These are phyloP conservation scores for Aporrectodea caliginosa DNA, from an alignment of 1,140 invertebrate species.

Conservation along the genomic window DNA sequence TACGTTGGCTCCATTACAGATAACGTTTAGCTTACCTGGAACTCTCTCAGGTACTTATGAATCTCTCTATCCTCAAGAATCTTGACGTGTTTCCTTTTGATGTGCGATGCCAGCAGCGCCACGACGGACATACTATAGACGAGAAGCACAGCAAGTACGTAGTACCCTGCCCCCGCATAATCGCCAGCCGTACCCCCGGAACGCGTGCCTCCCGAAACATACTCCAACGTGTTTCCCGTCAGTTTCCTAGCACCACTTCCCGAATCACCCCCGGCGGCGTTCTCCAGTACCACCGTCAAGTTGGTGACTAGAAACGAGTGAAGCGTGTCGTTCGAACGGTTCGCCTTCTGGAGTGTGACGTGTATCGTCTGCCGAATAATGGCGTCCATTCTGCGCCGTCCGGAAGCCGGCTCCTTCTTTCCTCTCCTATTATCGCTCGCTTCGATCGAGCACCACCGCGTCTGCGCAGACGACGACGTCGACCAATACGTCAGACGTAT, in stretches of 20 bases:
- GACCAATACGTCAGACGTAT: not conserved
- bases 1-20: no score
- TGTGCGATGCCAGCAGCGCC: constrained; percentile 8
- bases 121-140: constrained; percentile 22
- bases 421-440: not conserved
- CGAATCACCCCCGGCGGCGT: no score
- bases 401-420: not conserved
- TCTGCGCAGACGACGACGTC: not conserved
- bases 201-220: not conserved
- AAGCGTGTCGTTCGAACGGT: not conserved
- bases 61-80: constrained; percentile 19
- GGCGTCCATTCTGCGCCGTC: not conserved
- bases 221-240: not conserved
- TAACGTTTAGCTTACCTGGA: constrained; percentile 24
- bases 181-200: not conserved
- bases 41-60: constrained; percentile 23
- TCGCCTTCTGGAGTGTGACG: not conserved
- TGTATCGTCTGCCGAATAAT: not conserved
- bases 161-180: not conserved
- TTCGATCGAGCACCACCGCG: not conserved
- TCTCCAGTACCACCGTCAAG: not conserved
- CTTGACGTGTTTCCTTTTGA: constrained; percentile 19
- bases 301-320: not conserved
- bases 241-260: no score
- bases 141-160: constrained; percentile 18